phyloP scores from a whole-genome alignment of 2,113 vertebrate species.

The Anser cygnoides region DNA sequence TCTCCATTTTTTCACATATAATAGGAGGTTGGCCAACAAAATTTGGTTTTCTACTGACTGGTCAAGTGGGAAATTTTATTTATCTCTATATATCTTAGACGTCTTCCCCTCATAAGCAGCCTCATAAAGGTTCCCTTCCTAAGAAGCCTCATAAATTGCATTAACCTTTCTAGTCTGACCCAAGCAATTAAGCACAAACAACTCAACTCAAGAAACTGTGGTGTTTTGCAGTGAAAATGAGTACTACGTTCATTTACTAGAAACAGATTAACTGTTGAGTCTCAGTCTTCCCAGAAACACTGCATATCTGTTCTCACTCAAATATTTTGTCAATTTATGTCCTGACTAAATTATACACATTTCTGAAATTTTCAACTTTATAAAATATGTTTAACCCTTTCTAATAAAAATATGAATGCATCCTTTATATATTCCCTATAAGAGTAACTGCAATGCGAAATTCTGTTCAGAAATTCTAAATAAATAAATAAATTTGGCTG shows the following conservation, averaged over 20 bases:
- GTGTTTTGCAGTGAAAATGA: not conserved
- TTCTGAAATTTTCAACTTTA: not conserved
- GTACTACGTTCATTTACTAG: not conserved
- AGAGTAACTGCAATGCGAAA: not conserved
- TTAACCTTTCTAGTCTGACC: not conserved
- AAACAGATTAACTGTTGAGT: not conserved
- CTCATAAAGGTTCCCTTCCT: not conserved
- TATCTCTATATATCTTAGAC: not conserved
- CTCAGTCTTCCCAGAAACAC: not conserved
- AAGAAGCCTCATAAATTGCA: not conserved
- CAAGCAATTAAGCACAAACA: not conserved
- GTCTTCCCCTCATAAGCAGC: not conserved
- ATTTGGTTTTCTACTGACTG: not conserved
- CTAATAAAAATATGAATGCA: not conserved
- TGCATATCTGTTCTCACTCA: not conserved
- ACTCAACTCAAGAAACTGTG: not conserved
- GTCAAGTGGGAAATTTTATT: not conserved
- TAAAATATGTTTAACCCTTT: not conserved
- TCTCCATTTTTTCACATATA: not conserved
- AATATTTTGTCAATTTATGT: not conserved
- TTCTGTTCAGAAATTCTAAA: not conserved
- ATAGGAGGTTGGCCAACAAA: not conserved
- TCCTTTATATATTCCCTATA: not conserved
- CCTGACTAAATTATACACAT: not conserved
- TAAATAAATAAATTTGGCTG: not conserved